Evolutionary conservation across 2,888 invertebrate genomes (phyloP), one percentile per base, ranked within the genome.

Genomic region (Epinotia demarniana): DNA sequence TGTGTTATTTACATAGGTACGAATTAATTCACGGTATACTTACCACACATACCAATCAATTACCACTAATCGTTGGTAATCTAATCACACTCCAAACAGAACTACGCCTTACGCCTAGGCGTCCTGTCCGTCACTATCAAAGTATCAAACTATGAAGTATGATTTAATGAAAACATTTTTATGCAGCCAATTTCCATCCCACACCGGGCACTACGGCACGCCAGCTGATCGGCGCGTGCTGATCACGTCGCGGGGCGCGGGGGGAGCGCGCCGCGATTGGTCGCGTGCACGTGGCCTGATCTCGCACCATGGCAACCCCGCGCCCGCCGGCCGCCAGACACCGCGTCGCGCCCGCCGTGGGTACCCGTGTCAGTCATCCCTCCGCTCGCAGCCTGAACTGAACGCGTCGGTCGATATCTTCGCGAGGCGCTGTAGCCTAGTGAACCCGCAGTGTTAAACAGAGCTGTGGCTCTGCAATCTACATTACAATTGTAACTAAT

Each of bases 241-340:
- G 57, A 77, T 75, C 78, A 63, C 76, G 77, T 69, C 33, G 73
- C 77, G 80, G 79, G 81, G 64, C 69, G 69, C 76, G 77, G 74
- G 80, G 78, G 71, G 78, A 77, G 79, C 80, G 79, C 83, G 76
- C 66, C 78, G 91, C 93, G 86, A 96, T 96, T 96, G 96, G 96
- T 89, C 92, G 94, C 88, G 87, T 86, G 93, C 95, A 95, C 96
- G 95, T 96, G 96, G 96, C 96, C 96, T 96, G 96, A 96, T 95
- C 95, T 96, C 95, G 95, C 95, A 95, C 96, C 96, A 96, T 95
- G 95, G 95, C 95, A 93, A 93, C 94, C 88, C 83, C 78, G 81
- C 80, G 78, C 80, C 81, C 76, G 80, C 70, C 78, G 78, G 55
- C 13, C 16, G 18, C 49, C 66, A 72, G 77, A 76, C 74, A 77